Conservation (phyloP, 1,140 invertebrate species). For the Gyrodactylus salaris region DNA sequence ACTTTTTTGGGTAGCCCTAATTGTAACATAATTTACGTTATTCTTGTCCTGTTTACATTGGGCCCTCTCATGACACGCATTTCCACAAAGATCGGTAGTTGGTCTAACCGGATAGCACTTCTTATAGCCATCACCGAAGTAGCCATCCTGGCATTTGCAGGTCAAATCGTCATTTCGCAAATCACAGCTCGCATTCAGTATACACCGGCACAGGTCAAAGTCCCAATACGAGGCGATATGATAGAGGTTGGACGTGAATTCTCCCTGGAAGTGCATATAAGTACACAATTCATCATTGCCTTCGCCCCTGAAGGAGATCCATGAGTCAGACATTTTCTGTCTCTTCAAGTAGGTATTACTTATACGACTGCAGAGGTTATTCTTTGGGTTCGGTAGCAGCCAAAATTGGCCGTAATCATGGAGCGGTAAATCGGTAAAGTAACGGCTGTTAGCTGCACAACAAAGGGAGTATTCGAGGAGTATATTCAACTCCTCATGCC, state of each 20-base stretch:
- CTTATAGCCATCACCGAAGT: background rate
- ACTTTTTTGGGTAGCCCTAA: too few species aligned
- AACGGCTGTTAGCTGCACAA: background rate
- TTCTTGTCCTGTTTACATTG: too few species aligned
- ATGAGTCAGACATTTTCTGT: background rate
- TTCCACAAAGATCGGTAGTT: background rate
- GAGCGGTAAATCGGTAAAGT: background rate
- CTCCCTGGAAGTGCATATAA: background rate
- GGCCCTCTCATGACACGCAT: background rate
- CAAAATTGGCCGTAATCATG: background rate
- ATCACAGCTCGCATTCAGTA: background rate
- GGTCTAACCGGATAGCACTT: background rate
- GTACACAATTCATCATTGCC: background rate
- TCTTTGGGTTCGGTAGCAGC: background rate
- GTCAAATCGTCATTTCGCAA: background rate
- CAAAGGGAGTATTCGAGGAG: background rate
- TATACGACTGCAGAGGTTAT: background rate
- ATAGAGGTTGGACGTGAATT: background rate
- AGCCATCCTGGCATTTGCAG: background rate
- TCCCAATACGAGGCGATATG: background rate
- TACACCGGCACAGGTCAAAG: background rate
- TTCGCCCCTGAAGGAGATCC: background rate
- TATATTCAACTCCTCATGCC: background rate
- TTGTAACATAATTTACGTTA: too few species aligned
- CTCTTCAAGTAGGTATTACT: background rate